Evolutionary conservation across 1,140 invertebrate genomes (phyloP).

Genomic region (Hypsibius dujardini): DNA sequence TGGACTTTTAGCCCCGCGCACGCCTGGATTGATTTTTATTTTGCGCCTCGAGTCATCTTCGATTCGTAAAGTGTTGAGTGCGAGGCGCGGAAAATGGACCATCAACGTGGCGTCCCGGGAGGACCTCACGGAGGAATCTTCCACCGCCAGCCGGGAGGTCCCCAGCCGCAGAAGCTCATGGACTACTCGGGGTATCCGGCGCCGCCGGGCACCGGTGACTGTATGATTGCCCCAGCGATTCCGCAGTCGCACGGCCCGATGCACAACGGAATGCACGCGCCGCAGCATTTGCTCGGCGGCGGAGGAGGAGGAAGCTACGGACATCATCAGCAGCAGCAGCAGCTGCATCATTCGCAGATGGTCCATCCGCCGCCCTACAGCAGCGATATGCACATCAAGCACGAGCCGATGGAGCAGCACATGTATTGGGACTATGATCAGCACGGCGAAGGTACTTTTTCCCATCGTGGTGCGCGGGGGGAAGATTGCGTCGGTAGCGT

Average conservation of each 20-base stretch:
- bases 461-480: too few species aligned
- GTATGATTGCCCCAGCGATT: not conserved
- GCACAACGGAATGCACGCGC: not conserved
- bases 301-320: not conserved
- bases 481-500: too few species aligned
- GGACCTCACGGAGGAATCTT: not conserved
- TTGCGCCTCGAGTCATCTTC: not conserved
- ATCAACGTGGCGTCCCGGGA: not conserved
- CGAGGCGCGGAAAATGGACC: slow-evolving; percentile 1
- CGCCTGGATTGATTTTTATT: too few species aligned
- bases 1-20: too few species aligned
- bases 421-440: slow-evolving; percentile 2
- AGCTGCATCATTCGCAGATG: not conserved
- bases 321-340: not conserved
- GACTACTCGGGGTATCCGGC: not conserved
- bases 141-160: not conserved
- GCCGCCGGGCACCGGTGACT: not conserved
- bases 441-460: not conserved
- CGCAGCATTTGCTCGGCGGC: not conserved
- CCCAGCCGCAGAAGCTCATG: not conserved
- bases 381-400: slow-evolving; percentile 6
- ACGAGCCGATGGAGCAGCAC: slow-evolving; percentile 11
- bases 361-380: not conserved
- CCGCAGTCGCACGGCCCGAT: not conserved
- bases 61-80: not conserved